Conservation (phyloP, 2,797 vertebrate genomes). For the Rhinella marina region DNA sequence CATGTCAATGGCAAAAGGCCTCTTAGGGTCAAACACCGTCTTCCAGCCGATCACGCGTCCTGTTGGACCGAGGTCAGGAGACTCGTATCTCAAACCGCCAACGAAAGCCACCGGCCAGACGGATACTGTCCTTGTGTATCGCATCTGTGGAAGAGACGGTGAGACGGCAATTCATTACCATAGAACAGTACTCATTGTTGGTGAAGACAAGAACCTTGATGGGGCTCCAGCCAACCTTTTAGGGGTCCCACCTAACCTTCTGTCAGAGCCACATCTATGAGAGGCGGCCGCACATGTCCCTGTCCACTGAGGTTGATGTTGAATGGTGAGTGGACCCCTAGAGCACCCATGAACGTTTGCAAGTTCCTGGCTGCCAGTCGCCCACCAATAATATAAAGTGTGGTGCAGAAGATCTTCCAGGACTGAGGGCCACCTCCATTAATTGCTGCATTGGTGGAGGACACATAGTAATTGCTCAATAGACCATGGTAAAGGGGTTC, state of each 20-base stretch:
- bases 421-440: background rate
- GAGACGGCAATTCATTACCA: background rate
- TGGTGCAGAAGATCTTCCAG: background rate
- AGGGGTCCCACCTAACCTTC: background rate
- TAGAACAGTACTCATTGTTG: background rate
- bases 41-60: constrained; percentile 90
- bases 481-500: too few relatives aligned
- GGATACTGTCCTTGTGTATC: constrained; percentile 84
- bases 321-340: too few relatives aligned
- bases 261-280: background rate
- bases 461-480: too few relatives aligned
- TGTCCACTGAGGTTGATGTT: too few relatives aligned
- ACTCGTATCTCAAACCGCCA: constrained; percentile 85
- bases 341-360: background rate
- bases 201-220: background rate
- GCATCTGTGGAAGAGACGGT: constrained; percentile 78
- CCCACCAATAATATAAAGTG: background rate
- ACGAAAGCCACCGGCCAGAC: constrained; percentile 92
- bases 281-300: background rate
- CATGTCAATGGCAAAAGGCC: constrained; percentile 92
- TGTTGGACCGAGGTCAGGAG: constrained; percentile 81
- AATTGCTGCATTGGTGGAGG: background rate
- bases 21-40: constrained; percentile 85
- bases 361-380: too few relatives aligned
- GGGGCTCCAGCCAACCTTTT: background rate